Evolutionary conservation across 2,888 invertebrate genomes (phyloP), one percentile per base, ranked within the genome.

Genomic region (Schizaphis graminum): DNA sequence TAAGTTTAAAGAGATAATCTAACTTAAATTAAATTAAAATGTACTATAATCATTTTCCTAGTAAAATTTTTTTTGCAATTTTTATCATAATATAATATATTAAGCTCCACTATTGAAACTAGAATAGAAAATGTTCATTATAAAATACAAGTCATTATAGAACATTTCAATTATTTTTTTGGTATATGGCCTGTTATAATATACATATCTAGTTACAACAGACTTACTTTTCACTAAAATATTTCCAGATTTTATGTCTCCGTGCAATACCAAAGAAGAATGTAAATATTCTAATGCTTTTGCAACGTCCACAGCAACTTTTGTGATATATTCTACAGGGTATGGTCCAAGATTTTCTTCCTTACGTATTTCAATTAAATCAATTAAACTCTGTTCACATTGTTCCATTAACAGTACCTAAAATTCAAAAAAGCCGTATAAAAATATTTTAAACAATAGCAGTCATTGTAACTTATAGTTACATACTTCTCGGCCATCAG

Each of bases 231-330:
- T 98, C 1, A 98, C 96, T 1, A 98, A 96, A 86, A 98, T 96
- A 95, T 98, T 98, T 95, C 97, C 97, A 0, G 98, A 98, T 96
- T 98, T 98, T 84, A 98, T 96, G 95, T 98, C 98, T 56, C 98
- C 98, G 95, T 98, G 98, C 21, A 98, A 96, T 86, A 98, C 96
- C 92, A 97, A 96, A 92, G 97, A 97, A 95, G 96, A 97, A 95
- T 98, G 98, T 4, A 98, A 96, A 96, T 98, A 98, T 95, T 97
- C 97, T 1, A 98, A 95, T 0, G 97, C 98, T 95, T 97, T 97
- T 0, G 97, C 96, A 92, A 98, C 96, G 95, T 98, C 98, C 87
- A 96, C 95, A 8, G 97, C 96, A 94, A 98, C 97, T 96, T 97
- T 97, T 35, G 97, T 95, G 94, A 98, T 97, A 56, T 97, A 96